These are phyloP conservation scores for Ceyx erithaca DNA, from an alignment of 2,797 vertebrate species.

Conservation along the genomic window DNA sequence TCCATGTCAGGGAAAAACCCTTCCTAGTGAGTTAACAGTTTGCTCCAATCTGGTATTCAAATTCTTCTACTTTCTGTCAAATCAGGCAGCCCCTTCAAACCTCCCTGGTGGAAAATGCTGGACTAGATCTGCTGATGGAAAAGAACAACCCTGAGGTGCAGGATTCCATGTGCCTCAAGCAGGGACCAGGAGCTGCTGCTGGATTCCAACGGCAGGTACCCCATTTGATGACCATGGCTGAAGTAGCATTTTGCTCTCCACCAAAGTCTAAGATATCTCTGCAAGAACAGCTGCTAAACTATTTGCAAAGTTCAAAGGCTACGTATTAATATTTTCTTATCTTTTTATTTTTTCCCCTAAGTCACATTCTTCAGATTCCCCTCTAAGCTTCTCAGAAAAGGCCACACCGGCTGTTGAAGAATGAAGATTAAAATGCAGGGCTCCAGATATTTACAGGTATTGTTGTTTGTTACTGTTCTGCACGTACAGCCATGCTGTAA, in stretches of 20 bases:
- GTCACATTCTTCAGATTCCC: conserved; percentile 65
- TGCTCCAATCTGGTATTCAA: background rate
- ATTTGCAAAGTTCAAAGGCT: conserved; percentile 70
- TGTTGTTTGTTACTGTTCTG: background rate
- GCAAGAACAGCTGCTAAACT: conserved; percentile 71
- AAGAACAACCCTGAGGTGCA: accelerated
- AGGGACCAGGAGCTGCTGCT: background rate
- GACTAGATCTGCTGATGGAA: background rate
- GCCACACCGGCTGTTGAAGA: conserved; percentile 63
- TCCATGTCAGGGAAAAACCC: background rate
- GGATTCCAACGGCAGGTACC: conserved; percentile 18
- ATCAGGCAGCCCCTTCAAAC: background rate
- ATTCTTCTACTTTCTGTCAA: background rate
- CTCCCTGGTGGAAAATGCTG: background rate
- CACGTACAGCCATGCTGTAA: background rate
- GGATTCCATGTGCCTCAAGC: background rate
- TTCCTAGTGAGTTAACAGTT: background rate
- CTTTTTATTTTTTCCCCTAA: background rate
- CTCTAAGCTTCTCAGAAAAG: conserved; percentile 63
- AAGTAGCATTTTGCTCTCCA: conserved; percentile 64
- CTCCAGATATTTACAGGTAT: background rate
- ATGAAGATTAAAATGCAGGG: conserved; percentile 35
- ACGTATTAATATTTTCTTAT: background rate
- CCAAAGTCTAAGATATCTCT: conserved; percentile 54
- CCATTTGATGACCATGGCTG: conserved; percentile 18